Conservation (phyloP, 2,888 invertebrate genomes). For the Eueremaeus valkanovi region DNA sequence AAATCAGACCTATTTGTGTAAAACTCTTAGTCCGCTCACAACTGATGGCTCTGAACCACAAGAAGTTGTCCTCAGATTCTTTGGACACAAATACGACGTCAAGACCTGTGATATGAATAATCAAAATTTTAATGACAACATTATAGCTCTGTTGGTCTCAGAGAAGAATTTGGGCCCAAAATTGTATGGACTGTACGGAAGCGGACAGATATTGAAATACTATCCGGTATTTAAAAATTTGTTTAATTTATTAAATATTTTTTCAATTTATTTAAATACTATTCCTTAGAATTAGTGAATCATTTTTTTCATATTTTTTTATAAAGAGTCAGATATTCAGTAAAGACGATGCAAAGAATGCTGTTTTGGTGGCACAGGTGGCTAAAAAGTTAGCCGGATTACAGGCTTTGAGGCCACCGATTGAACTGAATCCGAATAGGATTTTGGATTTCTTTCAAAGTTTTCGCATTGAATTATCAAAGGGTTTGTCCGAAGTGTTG, state of each 20-base stretch:
- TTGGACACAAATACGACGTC: not conserved
- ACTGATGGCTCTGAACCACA: slow-evolving; percentile 7
- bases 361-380: slow-evolving; percentile 61
- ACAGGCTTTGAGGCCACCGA: slow-evolving; percentile 47
- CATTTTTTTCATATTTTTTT: not conserved
- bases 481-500: not conserved
- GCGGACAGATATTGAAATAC: slow-evolving; percentile 90
- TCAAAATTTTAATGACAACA: not conserved
- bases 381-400: not conserved
- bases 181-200: slow-evolving; percentile 90
- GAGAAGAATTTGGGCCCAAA: slow-evolving; percentile 69
- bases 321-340: not conserved
- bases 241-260: not conserved
- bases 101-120: not conserved
- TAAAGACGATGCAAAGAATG: slow-evolving; percentile 48
- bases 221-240: not conserved
- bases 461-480: not conserved
- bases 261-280: slow-evolving; percentile 51
- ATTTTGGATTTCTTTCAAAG: not conserved
- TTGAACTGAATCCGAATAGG: slow-evolving; percentile 64
- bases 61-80: slow-evolving; percentile 28
- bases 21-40: not conserved
- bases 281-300: too few species aligned
- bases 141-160: not conserved
- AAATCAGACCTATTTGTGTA: slow-evolving; percentile 17